Conservation (phyloP, 2,113 vertebrate species). For the Thryonomys swinderianus region DNA sequence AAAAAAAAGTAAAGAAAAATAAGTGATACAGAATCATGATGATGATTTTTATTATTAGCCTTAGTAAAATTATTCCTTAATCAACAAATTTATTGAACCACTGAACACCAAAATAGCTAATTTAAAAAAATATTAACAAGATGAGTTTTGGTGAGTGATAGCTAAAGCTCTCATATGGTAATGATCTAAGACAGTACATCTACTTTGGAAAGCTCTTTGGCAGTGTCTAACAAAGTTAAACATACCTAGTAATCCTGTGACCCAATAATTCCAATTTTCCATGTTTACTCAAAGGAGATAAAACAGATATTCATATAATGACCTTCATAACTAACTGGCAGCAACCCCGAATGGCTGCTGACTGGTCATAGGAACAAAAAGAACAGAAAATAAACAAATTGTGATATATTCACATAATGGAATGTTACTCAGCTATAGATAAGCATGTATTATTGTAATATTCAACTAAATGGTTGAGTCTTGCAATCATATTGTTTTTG, state of each 20-base stretch:
- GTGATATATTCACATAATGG: background rate
- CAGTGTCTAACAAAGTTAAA: constrained; percentile 22
- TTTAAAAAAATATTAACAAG: background rate
- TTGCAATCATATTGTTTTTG: background rate
- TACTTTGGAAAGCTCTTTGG: background rate
- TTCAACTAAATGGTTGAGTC: background rate
- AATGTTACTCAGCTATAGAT: background rate
- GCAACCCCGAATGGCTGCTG: background rate
- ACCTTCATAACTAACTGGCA: background rate
- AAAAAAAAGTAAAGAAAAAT: background rate
- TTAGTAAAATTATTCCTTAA: constrained; percentile 24
- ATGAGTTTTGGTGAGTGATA: background rate
- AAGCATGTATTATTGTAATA: background rate
- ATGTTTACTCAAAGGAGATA: background rate
- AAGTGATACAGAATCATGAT: background rate
- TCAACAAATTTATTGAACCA: background rate
- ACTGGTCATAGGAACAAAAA: background rate
- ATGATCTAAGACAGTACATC: background rate
- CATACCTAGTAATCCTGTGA: background rate
- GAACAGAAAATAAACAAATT: background rate
- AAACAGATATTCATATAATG: background rate
- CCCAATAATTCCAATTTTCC: background rate
- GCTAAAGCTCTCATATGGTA: background rate
- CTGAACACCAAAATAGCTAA: background rate
- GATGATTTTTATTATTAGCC: background rate